Base-by-base conservation (phyloP, 2,888 invertebrate species). In the Heliconius ethilla region DNA sequence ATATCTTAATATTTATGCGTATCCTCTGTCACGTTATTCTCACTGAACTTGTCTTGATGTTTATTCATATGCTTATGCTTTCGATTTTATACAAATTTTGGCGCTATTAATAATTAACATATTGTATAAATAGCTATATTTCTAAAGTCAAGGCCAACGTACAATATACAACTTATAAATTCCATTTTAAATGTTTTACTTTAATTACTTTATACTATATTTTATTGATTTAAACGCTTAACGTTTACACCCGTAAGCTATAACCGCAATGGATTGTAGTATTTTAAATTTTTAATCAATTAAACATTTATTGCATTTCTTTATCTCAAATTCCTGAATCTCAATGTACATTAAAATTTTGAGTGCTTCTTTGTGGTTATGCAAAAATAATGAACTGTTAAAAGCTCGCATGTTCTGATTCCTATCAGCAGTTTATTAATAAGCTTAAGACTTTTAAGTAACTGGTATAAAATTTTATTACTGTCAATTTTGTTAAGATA, bases 81-180 rank as follows among this genome's bases (percentile, higher is more conserved):
- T 51, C 51, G 51, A 51, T 51, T 51, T 51, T 92, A 90, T 90
- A 91, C 91, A 92, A 91, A 92, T 91, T 93, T 92, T 87, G 89
- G 87, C 86, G 89, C 90, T 90, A 92, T 92, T 91, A 92, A 92
- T 92, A 91, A 91, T 91, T 90, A 89, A 92, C 91, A 88, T 84
- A 86, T 78, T 81, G 77, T 86, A 85, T 88, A 84, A 87, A 85
- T 84, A 85, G 83, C 51, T 86, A 85, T 82, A 82, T 85, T 83
- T 83, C 80, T 83, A 87, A 85, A 91, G 91, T 91, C 91, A 92
- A 92, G 91, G 92, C 83, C 25, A 11, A 25, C 89, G 87, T 80
- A 76, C 78, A 77, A 82, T 77, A 83, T 89, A 90, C 88, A 89
- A 87, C 78, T 72, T 45, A 45, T 18, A 33, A 63, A 70, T 74